Percentiles rank a stretch among this genome's conserved stretches.
Evolutionary conservation across 2,113 vertebrate genomes (phyloP).

Genomic region (Lonchura striata): DNA sequence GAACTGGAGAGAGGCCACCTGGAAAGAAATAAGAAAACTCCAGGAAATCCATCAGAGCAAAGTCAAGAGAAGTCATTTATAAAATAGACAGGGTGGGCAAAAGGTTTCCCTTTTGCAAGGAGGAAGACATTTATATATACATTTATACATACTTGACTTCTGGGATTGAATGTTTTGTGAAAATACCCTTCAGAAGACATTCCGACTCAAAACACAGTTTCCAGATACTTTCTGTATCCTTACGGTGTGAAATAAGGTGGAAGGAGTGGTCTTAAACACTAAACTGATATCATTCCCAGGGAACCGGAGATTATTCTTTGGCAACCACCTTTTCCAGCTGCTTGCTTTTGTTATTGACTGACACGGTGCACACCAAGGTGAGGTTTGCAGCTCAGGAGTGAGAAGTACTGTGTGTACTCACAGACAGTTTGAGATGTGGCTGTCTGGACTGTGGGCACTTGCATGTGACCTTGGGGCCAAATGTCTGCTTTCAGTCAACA

Average conservation of each 20-base stretch:
- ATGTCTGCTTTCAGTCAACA: background rate
- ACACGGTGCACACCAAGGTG: rapidly evolving
- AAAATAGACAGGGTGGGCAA: background rate
- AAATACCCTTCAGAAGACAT: background rate
- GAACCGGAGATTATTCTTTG: background rate
- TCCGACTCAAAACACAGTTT: background rate
- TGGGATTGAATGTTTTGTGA: background rate
- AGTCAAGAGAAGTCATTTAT: background rate
- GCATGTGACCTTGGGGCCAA: background rate
- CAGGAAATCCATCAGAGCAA: background rate
- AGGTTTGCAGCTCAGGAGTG: background rate
- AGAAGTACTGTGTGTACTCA: background rate
- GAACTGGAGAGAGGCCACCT: background rate
- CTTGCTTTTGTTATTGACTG: background rate
- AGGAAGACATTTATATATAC: background rate
- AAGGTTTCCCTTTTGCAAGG: background rate
- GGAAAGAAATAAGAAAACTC: background rate
- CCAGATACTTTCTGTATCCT: background rate
- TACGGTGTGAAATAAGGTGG: rapidly evolving
- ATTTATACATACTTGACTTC: background rate
- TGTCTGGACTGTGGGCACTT: background rate
- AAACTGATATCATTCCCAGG: background rate
- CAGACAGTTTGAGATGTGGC: background rate
- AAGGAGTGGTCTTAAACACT: background rate
- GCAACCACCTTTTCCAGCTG: background rate